Evolutionary conservation across 2,888 invertebrate genomes (phyloP), one percentile per base, ranked within the genome.

Genomic region (Mesorhabditis spiculigera): DNA sequence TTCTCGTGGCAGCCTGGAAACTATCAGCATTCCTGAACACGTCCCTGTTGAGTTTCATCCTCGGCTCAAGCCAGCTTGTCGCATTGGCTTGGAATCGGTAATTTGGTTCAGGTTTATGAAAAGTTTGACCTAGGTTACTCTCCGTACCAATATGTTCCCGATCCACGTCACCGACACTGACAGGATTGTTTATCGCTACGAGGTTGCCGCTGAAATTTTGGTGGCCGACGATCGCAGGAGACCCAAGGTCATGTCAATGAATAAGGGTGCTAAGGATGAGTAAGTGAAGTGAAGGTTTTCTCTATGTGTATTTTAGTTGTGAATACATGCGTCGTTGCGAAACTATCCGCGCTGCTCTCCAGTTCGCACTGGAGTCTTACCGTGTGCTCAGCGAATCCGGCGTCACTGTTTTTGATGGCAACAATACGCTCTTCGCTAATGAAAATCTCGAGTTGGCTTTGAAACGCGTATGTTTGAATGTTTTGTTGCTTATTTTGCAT

Each of bases 281-380:
- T 28, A 28, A 28, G 28, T 28, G 28, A 28, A 28, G 28, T 28
- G 28, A 28, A 28, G 28, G 28, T 28, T 28, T 28, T 28, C 28
- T 28, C 28, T 28, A 28, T 28, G 28, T 28, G 28, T 28, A 28
- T 28, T 28, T 28, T 28, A 28, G 28, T 50, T 13, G 58, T 50
- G 58, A 50, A n/a, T 13, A 13, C 10, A n/a, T n/a, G 8, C 58
- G 58, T 50, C 58, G 58, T n/a, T 13, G n/a, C n/a, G 58, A 50
- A n/a, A n/a, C 58, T n/a, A 50, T 50, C n/a, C 58, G 58, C 58
- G n/a, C 58, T 50, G 58, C 58, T n/a, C 58, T 50, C n/a, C 58
- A 50, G n/a, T n/a, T 10, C 8, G 58, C 58, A 50, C 58, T 50
- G 8, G 58, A 50, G n/a, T 10, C n/a, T n/a, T 50, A 50, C 58